Conservation (phyloP, 2,113 vertebrate species). For the human region DNA sequence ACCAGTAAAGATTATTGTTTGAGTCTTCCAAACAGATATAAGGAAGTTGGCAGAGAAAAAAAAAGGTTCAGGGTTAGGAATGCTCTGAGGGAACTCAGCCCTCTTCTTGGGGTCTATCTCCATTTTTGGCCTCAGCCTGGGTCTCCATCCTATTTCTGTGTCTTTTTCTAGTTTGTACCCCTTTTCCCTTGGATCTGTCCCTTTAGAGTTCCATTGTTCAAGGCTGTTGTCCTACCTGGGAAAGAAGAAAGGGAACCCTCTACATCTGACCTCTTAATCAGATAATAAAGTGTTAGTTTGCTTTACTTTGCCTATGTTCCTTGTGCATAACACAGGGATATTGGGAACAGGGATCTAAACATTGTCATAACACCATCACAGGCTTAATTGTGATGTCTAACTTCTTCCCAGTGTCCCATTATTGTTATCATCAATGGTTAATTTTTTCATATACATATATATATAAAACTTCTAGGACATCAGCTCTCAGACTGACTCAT, state of each 20-base stretch:
- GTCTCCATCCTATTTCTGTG: neutral
- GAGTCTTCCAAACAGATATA: neutral
- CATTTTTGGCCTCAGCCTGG: neutral
- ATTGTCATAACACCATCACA: neutral
- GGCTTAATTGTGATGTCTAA: neutral
- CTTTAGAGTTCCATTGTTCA: neutral
- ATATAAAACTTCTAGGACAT: neutral
- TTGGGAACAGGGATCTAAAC: neutral
- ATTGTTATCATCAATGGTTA: neutral
- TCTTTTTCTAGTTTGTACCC: neutral
- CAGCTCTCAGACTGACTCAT: neutral
- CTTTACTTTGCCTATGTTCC: neutral
- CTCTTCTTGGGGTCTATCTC: accelerated
- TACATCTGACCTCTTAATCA: neutral
- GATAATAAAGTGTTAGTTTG: neutral
- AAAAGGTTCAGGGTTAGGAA: neutral
- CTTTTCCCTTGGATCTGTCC: neutral
- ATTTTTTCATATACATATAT: neutral
- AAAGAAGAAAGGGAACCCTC: neutral
- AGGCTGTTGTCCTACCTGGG: neutral
- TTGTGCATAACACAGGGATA: too few relatives aligned
- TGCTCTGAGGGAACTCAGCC: accelerated
- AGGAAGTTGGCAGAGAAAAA: neutral
- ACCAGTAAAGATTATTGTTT: neutral
- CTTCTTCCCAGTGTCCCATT: neutral